A percentile compares a stretch with the other conserved stretches of the same genome.
These are phyloP conservation scores for Tokudaia muenninki DNA, from an alignment of 2,797 vertebrate species.

Conservation along the genomic window DNA sequence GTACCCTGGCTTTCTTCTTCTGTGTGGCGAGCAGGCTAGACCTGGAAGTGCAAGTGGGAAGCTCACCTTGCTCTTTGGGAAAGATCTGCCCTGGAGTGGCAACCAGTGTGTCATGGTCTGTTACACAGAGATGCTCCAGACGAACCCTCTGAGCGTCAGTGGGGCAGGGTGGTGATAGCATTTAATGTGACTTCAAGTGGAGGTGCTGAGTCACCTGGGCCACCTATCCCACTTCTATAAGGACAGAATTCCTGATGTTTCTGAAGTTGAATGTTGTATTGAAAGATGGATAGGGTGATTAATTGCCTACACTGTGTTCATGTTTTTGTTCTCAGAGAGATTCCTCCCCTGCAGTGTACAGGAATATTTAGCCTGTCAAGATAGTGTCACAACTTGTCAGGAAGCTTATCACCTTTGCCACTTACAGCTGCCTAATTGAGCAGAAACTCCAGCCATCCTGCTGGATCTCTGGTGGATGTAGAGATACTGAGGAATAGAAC, in stretches of 20 bases:
- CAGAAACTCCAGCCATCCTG: neutral
- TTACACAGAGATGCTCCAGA: neutral
- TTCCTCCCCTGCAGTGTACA: constrained; percentile 52
- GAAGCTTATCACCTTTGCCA: constrained; percentile 2
- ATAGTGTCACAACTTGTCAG: constrained; percentile 63
- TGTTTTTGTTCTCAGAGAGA: constrained; percentile 65
- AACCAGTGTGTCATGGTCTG: neutral
- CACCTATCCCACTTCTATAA: neutral
- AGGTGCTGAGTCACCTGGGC: neutral
- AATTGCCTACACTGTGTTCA: constrained; percentile 43
- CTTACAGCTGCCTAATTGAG: constrained; percentile 32
- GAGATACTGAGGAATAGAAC: neutral
- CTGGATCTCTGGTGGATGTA: neutral
- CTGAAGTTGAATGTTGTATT: constrained; percentile 44
- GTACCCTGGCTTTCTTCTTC: neutral
- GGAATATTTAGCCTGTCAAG: constrained; percentile 27
- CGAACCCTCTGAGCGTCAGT: neutral
- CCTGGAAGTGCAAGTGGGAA: neutral
- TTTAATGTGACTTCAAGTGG: neutral
- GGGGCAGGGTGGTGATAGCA: neutral
- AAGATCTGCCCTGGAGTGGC: neutral
- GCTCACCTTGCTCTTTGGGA: constrained; percentile 1
- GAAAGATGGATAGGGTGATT: constrained; percentile 32
- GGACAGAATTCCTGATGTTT: constrained; percentile 10
- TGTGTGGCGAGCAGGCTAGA: neutral